Evolutionary conservation across 2,113 vertebrate species (phyloP).

Genomic region (Hypanus sabinus): DNA sequence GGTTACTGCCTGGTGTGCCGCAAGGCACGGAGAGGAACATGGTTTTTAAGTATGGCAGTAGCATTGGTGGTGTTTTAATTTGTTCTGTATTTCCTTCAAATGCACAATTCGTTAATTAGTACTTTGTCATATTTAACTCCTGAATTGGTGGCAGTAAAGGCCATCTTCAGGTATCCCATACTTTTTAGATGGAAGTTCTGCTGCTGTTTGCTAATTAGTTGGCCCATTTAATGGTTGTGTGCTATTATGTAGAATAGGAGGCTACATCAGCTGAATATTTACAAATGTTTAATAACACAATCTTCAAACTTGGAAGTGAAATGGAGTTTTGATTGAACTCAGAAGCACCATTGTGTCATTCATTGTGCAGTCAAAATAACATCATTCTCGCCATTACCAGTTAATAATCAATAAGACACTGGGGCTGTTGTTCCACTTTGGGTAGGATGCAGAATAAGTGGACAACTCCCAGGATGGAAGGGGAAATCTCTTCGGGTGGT

Average conservation of each 20-base stretch:
- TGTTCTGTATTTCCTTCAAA: no score
- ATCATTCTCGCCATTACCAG: background rate
- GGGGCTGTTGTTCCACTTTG: background rate
- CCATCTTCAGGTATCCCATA: background rate
- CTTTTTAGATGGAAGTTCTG: background rate
- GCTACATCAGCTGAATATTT: background rate
- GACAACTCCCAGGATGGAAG: no score
- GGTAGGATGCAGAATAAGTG: background rate
- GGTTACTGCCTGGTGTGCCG: no score
- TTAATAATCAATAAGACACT: background rate
- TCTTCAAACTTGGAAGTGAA: background rate
- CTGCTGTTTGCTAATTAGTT: background rate
- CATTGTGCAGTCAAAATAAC: background rate
- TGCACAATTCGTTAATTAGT: no score
- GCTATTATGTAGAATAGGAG: background rate
- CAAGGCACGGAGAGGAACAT: no score
- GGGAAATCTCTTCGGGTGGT: background rate
- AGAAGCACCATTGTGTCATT: background rate
- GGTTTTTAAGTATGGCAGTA: no score
- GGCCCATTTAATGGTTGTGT: background rate
- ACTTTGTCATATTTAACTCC: no score
- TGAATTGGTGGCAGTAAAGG: background rate
- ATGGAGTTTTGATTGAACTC: no score
- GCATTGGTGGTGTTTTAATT: no score
- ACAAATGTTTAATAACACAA: background rate